Percentiles rank a stretch among this genome's conserved stretches.
Evolutionary conservation across 2,888 invertebrate species (phyloP).

Genomic region (Rhimphoctona megacephalus): DNA sequence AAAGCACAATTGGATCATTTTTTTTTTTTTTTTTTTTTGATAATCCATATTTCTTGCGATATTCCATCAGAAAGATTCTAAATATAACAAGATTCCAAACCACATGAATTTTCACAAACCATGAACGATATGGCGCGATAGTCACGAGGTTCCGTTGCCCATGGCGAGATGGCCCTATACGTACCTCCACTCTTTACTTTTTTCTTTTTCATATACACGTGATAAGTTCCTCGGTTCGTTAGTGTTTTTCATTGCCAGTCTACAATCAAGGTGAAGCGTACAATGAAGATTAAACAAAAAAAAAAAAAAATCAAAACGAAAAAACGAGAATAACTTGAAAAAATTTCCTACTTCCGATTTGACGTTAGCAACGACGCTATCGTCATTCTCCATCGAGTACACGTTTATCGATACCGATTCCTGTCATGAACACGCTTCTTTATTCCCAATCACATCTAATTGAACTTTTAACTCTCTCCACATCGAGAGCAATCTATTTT

Average conservation of each 20-base stretch:
- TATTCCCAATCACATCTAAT: constrained; percentile 60
- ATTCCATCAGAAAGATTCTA: too few species aligned
- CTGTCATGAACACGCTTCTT: constrained; percentile 64
- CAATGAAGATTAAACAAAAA: background rate
- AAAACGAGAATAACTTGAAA: background rate
- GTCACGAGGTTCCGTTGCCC: background rate
- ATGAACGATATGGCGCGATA: background rate
- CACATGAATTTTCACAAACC: too few species aligned
- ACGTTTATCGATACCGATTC: constrained; percentile 38
- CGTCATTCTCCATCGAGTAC: constrained; percentile 22
- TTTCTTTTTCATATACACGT: background rate
- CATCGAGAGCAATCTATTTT: constrained; percentile 74
- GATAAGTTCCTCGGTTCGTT: background rate
- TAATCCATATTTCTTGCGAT: too few species aligned
- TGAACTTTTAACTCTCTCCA: constrained; percentile 54
- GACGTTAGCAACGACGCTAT: background rate
- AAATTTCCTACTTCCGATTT: constrained; percentile 4
- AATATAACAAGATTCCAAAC: too few species aligned
- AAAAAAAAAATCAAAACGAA: constrained; percentile 5
- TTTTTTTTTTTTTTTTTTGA: too few species aligned
- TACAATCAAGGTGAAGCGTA: background rate
- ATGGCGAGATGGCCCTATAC: background rate
- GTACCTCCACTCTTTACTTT: background rate
- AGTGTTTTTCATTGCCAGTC: constrained; percentile 2
- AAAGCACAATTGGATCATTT: too few species aligned